phyloP scores from a whole-genome alignment of 1,140 invertebrate species.

The Drosophila grimshawi region DNA sequence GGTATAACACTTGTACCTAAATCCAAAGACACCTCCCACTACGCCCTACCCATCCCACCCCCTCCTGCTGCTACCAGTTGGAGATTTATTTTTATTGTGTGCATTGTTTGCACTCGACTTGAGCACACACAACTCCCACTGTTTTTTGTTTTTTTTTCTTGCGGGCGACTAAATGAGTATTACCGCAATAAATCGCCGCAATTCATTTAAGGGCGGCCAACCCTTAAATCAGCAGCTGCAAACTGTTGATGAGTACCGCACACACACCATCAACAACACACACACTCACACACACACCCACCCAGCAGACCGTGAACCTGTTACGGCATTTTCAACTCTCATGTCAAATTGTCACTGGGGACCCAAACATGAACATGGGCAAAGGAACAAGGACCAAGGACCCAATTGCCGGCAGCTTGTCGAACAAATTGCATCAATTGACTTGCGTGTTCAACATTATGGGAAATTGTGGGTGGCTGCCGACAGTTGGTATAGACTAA shows the following conservation, averaged over 20 bases:
- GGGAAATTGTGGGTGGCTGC: constrained; percentile 70
- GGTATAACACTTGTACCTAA: constrained; percentile 46
- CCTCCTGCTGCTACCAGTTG: constrained; percentile 15
- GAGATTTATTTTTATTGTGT: constrained; percentile 82
- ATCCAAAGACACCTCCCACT: constrained; percentile 6
- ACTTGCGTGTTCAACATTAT: constrained; percentile 83
- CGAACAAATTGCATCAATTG: constrained; percentile 83
- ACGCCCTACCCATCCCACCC: background rate
- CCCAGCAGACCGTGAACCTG: constrained; percentile 77
- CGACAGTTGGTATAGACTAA: constrained; percentile 66
- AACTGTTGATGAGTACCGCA: constrained; percentile 73
- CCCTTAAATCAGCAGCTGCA: constrained; percentile 76
- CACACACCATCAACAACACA: constrained; percentile 7
- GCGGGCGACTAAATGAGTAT: constrained; percentile 76
- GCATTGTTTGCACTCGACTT: constrained; percentile 78
- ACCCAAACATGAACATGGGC: constrained; percentile 20
- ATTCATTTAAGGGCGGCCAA: constrained; percentile 80
- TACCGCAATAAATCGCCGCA: constrained; percentile 83
- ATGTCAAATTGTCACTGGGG: constrained; percentile 80
- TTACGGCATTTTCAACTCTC: constrained; percentile 68
- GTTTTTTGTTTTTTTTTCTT: constrained; percentile 27
- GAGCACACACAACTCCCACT: constrained; percentile 30
- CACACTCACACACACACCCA: constrained; percentile 17
- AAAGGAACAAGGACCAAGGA: constrained; percentile 15
- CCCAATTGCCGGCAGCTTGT: constrained; percentile 69